Conservation (phyloP, 2,113 vertebrate species). For the Vanacampus margaritifer region DNA sequence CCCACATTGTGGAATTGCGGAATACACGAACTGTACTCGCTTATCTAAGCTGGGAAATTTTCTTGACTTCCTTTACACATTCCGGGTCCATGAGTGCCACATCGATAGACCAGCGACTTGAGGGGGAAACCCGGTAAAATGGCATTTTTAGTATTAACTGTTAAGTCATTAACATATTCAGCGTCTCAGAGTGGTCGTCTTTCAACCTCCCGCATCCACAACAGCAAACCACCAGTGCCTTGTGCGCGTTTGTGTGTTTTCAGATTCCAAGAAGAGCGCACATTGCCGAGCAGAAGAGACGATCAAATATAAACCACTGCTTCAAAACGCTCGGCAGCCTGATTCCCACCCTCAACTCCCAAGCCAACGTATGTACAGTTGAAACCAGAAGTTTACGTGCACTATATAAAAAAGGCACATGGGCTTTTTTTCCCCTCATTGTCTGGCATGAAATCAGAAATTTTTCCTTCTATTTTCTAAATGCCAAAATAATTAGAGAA, state of each 20-base stretch:
- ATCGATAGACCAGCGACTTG: not conserved
- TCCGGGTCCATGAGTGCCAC: not conserved
- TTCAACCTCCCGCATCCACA: not conserved
- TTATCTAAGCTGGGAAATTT: not conserved
- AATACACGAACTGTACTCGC: not conserved
- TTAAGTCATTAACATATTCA: too few relatives aligned
- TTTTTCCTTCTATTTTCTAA: too few relatives aligned
- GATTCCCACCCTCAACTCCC: conserved; percentile 78
- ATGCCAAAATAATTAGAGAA: too few relatives aligned
- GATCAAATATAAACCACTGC: conserved; percentile 88
- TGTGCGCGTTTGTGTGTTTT: not conserved
- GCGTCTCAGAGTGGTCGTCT: not conserved
- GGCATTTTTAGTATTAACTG: too few relatives aligned
- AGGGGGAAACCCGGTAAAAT: not conserved
- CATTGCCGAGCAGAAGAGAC: conserved; percentile 91
- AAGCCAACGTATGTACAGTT: conserved; percentile 35
- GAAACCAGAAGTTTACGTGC: too few relatives aligned
- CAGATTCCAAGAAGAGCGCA: conserved; percentile 85
- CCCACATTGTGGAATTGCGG: not conserved
- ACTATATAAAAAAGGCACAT: too few relatives aligned
- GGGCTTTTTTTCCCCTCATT: too few relatives aligned
- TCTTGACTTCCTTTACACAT: not conserved
- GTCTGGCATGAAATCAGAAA: too few relatives aligned
- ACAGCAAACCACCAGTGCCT: too few relatives aligned
- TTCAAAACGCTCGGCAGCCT: conserved; percentile 84